Evolutionary conservation across 2,797 vertebrate species (phyloP).

Genomic region (Orientallactaga sibirica): DNA sequence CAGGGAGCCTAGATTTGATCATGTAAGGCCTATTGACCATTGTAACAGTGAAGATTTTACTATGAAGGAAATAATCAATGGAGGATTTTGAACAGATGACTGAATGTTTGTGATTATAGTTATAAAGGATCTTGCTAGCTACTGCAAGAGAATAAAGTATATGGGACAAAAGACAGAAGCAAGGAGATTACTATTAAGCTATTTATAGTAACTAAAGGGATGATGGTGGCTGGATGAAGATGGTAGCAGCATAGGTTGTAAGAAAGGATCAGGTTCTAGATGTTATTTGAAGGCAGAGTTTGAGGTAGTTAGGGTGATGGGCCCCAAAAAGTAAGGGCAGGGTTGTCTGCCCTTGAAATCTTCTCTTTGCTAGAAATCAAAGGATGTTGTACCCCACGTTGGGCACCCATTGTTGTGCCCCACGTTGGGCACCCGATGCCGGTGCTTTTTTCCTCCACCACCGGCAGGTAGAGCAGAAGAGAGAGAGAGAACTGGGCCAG

Average conservation of each 20-base stretch:
- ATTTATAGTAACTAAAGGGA: neutral
- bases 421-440: no score
- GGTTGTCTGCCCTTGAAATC: no score
- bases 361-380: no score
- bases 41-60: conserved; percentile 11
- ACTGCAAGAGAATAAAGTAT: neutral
- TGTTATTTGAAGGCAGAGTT: conserved; percentile 26
- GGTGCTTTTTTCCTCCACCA: no score
- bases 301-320: no score
- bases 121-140: conserved; percentile 2
- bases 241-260: neutral
- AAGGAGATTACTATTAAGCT: neutral
- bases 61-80: conserved; percentile 28
- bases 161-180: neutral
- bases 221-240: neutral
- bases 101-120: conserved; percentile 22
- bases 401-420: no score
- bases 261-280: conserved; percentile 30
- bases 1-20: neutral
- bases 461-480: no score
- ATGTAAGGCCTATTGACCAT: neutral
- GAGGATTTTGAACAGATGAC: conserved; percentile 3
- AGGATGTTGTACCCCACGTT: no score
- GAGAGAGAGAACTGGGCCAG: no score
- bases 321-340: no score